Evolutionary conservation across 2,888 invertebrate genomes (phyloP).

Genomic region (Drosophila mercatorum): DNA sequence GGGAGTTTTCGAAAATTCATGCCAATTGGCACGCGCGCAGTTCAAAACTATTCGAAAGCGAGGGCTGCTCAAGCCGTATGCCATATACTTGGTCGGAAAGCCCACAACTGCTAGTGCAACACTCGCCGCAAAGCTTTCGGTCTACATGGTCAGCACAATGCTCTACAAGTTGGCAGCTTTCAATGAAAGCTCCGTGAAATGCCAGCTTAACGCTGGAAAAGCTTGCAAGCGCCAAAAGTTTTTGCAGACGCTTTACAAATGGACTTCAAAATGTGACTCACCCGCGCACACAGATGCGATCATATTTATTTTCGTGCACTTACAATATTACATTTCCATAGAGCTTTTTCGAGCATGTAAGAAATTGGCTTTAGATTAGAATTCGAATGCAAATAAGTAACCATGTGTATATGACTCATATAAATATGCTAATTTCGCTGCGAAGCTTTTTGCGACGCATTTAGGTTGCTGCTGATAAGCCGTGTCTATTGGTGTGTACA

Average conservation of each 20-base stretch:
- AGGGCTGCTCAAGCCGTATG: slow-evolving; percentile 10
- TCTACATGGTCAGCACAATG: slow-evolving; percentile 15
- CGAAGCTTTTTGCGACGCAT: slow-evolving; percentile 11
- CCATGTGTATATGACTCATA: background rate
- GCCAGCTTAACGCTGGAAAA: slow-evolving; percentile 27
- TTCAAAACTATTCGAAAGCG: slow-evolving; percentile 6
- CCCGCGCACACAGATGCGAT: slow-evolving; percentile 25
- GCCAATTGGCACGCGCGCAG: slow-evolving; percentile 38
- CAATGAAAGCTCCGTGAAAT: slow-evolving; percentile 17
- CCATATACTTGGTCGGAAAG: no score
- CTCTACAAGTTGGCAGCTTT: slow-evolving; percentile 26
- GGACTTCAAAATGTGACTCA: slow-evolving; percentile 38
- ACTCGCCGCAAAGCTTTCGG: slow-evolving; percentile 31
- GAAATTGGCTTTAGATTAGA: background rate
- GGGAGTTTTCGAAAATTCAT: slow-evolving; percentile 27
- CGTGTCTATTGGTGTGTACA: slow-evolving; percentile 37
- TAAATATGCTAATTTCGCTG: slow-evolving; percentile 5
- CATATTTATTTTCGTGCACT: slow-evolving; percentile 46
- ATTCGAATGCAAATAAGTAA: background rate
- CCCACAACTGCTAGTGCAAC: background rate
- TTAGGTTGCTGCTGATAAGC: slow-evolving; percentile 25
- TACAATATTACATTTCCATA: slow-evolving; percentile 8
- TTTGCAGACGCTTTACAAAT: slow-evolving; percentile 19
- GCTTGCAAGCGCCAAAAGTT: slow-evolving; percentile 24
- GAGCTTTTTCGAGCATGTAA: slow-evolving; percentile 1